Percentiles rank a stretch among this genome's conserved stretches.
Evolutionary conservation across 2,888 invertebrate species (phyloP).

Genomic region (Drosophila bunnanda): DNA sequence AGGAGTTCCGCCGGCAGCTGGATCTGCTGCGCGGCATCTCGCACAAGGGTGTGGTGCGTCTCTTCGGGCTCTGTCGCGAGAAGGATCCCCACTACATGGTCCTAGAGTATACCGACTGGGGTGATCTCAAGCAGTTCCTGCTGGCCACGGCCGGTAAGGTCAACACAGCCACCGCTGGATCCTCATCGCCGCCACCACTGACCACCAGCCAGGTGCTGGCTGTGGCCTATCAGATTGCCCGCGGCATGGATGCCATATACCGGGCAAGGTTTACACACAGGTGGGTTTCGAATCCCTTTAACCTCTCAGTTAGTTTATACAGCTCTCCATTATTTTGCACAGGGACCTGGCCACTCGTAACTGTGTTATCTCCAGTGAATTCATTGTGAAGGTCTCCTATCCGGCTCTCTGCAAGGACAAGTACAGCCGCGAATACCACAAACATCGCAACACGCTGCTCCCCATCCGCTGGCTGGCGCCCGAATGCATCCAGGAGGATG

Average conservation of each 20-base stretch:
- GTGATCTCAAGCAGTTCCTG: constrained; percentile 95
- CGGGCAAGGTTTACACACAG: constrained; percentile 92
- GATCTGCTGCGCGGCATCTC: constrained; percentile 93
- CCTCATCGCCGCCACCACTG: constrained; percentile 86
- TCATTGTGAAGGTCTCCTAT: constrained; percentile 92
- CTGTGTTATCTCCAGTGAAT: constrained; percentile 92
- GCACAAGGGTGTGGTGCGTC: constrained; percentile 91
- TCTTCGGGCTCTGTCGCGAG: constrained; percentile 93
- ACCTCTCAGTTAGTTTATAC: not conserved
- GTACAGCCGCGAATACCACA: constrained; percentile 95
- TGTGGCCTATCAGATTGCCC: constrained; percentile 91
- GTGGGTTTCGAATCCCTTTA: constrained; percentile 74
- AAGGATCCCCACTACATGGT: constrained; percentile 95
- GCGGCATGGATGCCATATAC: constrained; percentile 92
- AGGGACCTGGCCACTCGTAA: constrained; percentile 96
- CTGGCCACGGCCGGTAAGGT: constrained; percentile 86
- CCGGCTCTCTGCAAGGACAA: constrained; percentile 93
- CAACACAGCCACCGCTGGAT: constrained; percentile 77
- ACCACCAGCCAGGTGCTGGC: constrained; percentile 88
- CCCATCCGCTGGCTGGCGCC: constrained; percentile 96
- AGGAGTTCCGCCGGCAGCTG: constrained; percentile 94
- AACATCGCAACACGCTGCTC: constrained; percentile 92
- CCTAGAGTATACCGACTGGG: constrained; percentile 97
- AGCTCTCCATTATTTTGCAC: not conserved
- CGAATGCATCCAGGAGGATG: constrained; percentile 95